These are phyloP conservation scores for Penaeus vannamei DNA, from an alignment of 1,140 invertebrate genomes.

Conservation along the genomic window DNA sequence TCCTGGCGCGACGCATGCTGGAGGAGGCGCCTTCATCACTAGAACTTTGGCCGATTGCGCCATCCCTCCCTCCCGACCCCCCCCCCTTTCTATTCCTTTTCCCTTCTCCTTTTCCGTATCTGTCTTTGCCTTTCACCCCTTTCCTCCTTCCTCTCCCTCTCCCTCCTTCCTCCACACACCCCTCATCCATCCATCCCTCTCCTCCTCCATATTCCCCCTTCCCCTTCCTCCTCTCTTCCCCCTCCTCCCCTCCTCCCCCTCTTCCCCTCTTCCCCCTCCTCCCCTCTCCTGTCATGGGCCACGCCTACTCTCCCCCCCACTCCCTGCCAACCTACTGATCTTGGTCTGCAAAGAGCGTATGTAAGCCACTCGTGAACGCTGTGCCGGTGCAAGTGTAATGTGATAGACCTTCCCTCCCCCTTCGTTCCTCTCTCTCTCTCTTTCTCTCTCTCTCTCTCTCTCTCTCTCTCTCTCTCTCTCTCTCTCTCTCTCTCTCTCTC, in stretches of 20 bases:
- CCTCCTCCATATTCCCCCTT: not conserved
- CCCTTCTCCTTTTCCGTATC: not conserved
- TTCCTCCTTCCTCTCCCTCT: not conserved
- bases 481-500: too few species aligned
- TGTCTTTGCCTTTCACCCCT: not conserved
- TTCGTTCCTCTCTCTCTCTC: not conserved
- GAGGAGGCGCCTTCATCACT: too few species aligned
- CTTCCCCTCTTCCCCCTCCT: not conserved
- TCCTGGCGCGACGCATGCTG: too few species aligned
- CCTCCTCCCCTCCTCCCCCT: not conserved
- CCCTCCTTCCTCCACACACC: not conserved
- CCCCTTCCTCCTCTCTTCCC: not conserved
- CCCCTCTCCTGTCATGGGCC: not conserved
- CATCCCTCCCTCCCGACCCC: not conserved
- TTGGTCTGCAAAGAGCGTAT: not conserved
- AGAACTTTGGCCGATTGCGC: not conserved
- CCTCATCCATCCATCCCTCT: not conserved
- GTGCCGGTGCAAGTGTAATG: too few species aligned
- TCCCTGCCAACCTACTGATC: not conserved
- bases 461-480: not conserved
- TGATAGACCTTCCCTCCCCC: not conserved
- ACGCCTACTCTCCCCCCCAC: not conserved
- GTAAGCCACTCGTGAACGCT: too few species aligned
- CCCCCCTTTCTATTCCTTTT: not conserved
- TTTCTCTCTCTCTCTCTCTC: not conserved